Base-by-base conservation (phyloP, 2,113 vertebrate species). In the Galbula dea region DNA sequence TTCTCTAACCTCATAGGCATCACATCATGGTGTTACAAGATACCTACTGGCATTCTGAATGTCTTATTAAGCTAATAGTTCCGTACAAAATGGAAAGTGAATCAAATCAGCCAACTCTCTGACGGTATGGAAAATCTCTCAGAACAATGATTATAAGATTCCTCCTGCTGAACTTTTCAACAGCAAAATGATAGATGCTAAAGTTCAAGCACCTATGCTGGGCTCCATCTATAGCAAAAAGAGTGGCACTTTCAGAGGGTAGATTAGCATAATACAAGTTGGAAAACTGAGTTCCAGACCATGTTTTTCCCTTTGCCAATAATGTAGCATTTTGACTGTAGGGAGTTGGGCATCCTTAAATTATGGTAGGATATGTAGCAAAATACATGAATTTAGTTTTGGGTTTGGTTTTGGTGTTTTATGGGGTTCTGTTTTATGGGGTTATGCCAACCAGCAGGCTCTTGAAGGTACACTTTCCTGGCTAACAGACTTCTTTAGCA, bases 401-500 rank as follows among this genome's bases (percentile, higher is more conserved):
- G 11, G 6, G 7, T 43, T 72, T 73, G 20, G 2, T 34, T 84
- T 71, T 84, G 14, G 15, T 71, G 23, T 34, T 11, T 3, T 29
- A 2, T 34, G 72, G 29, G 3, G 7, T 9, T 51, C 67, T 72
- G 22, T 2, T 37, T 83, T 69, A 72, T 17, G 18, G 18, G 29
- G 14, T n/a, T n/a, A n/a, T n/a, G n/a, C n/a, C 30, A 94, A 62
- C 73, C 88, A 83, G 18, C 37, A 69, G 34, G 34, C 45, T 62
- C 66, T 45, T 88, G 69, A 97, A 86, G 68, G 80, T 59, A 96
- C 49, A 71, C 52, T 90, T 94, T 96, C 63, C 49, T 96, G 86
- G 71, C 90, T 86, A 83, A 68, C 75, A 91, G 89, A 66, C 46
- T 88, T 80, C 76, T 90, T 81, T 46, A 84, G 45, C 58, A 93